These are phyloP conservation scores for Lipophrys pholis DNA, from an alignment of 2,113 vertebrate species.

Conservation along the genomic window DNA sequence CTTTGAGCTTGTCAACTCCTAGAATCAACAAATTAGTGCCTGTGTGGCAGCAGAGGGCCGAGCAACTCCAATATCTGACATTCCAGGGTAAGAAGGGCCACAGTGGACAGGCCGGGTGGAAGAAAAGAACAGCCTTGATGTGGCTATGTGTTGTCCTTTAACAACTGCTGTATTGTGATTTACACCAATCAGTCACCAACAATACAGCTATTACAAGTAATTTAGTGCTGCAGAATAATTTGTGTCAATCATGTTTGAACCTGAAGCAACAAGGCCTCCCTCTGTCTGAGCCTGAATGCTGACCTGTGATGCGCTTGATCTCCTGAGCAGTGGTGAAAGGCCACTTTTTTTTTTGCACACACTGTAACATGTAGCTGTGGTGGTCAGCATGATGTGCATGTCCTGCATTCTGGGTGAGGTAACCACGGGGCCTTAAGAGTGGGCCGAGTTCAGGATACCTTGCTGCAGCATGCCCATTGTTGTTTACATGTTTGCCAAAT, in stretches of 20 bases:
- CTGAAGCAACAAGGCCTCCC: constrained; percentile 30
- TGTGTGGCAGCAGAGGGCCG: constrained; percentile 48
- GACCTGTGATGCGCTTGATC: constrained; percentile 23
- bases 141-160: background rate
- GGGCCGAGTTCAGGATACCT: constrained; percentile 42
- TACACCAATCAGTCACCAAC: constrained; percentile 19
- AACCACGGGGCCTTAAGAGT: constrained; percentile 40
- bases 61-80: constrained; percentile 54
- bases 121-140: background rate
- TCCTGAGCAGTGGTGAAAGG: constrained; percentile 25
- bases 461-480: constrained; percentile 66
- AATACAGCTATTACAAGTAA: background rate
- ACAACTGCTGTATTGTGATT: constrained; percentile 2
- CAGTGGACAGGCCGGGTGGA: constrained; percentile 63
- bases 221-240: constrained; percentile 29
- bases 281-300: constrained; percentile 31
- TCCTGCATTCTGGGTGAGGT: constrained; percentile 18
- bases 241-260: constrained; percentile 15
- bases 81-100: constrained; percentile 44
- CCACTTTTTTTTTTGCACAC: background rate
- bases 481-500: constrained; percentile 78
- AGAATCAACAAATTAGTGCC: constrained; percentile 79
- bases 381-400: constrained; percentile 24
- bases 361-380: constrained; percentile 19
- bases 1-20: constrained; percentile 75